Base-by-base conservation (phyloP, 35 echinoderm and acorn worm species). In the Apostichopus parvimensis region DNA sequence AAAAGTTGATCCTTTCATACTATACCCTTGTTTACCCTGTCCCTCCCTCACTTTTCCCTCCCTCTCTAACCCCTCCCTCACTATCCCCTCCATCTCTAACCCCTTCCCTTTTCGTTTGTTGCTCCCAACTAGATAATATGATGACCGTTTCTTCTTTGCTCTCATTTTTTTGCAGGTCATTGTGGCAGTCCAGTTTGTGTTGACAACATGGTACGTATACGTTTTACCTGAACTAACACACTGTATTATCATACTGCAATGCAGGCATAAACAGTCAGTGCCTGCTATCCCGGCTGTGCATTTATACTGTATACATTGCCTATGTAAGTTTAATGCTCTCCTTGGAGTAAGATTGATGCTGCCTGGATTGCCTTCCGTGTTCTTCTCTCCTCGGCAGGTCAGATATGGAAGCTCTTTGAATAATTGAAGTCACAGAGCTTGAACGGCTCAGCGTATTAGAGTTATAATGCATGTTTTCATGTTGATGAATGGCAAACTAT, bases 131-230 rank as follows among this genome's bases (percentile, higher is more conserved):
- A 8, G 11, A 45, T 45, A 45, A 45, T 45, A 45, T 4, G 34
- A 45, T 45, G 64, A 68, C 64, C 64, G 18, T 68, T 0, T 68
- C 34, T 45, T 68, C 64, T 34, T 82, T 66, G 11, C 15, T 87
- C 22, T 87, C 26, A 28, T 25, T 23, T 25, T n/a, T 65, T 64
- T 13, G 34, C 85, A 87, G 85, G 58, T 87, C 20, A 87, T 87
- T 64, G 85, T 87, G 59, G 57, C 45, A 9, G 85, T 87, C 57
- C 85, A 87, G 85, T 87, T 87, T 58, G n/a, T 87, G 54, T 68
- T 87, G 57, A 71, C 85, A 87, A 87, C 85, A 87, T 87, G 85
- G 85, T 87, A 58, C 66, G 85, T 87, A 65, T 22, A 59, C 34
- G 0, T 45, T 45, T 45, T 45, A 45, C 34, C 34, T 45, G 34